These are phyloP conservation scores for Carollia perspicillata DNA, from an alignment of 2,113 vertebrate species.

Conservation along the genomic window DNA sequence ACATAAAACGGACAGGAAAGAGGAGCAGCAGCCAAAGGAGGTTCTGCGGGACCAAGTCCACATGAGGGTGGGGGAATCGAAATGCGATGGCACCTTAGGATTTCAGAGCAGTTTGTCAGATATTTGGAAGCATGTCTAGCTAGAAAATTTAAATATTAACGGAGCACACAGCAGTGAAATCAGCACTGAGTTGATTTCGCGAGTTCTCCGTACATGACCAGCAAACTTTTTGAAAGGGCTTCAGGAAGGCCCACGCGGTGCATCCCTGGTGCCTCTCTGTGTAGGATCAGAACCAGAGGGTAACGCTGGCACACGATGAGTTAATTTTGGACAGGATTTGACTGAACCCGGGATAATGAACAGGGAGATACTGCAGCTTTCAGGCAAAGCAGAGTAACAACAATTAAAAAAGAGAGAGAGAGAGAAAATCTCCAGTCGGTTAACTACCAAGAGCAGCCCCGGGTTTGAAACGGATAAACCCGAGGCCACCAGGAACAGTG, in stretches of 20 bases:
- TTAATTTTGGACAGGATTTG: conserved; percentile 84
- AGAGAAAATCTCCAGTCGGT: conserved; percentile 53
- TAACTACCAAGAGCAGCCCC: conserved; percentile 61
- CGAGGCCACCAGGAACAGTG: conserved; percentile 36
- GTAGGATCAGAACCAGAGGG: conserved; percentile 34
- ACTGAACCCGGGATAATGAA: conserved; percentile 84
- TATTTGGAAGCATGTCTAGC: not conserved
- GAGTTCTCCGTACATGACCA: not conserved
- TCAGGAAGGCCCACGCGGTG: not conserved
- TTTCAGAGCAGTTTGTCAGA: not conserved
- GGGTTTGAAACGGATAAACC: conserved; percentile 61
- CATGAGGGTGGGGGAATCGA: not conserved
- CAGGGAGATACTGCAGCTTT: conserved; percentile 90
- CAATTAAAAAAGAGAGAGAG: conserved; percentile 81
- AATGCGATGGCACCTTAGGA: not conserved
- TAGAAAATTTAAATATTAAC: not conserved
- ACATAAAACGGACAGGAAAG: conserved; percentile 50
- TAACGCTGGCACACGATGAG: conserved; percentile 62
- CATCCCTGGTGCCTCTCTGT: not conserved
- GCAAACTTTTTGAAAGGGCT: not conserved
- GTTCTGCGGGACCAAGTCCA: conserved; percentile 56
- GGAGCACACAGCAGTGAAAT: not conserved
- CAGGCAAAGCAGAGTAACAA: conserved; percentile 88
- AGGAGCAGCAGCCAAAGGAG: conserved; percentile 60
- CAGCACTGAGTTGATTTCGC: not conserved